Evolutionary conservation across 2,113 vertebrate genomes (phyloP), one percentile per base, ranked within the genome.

Genomic region (Rana temporaria): DNA sequence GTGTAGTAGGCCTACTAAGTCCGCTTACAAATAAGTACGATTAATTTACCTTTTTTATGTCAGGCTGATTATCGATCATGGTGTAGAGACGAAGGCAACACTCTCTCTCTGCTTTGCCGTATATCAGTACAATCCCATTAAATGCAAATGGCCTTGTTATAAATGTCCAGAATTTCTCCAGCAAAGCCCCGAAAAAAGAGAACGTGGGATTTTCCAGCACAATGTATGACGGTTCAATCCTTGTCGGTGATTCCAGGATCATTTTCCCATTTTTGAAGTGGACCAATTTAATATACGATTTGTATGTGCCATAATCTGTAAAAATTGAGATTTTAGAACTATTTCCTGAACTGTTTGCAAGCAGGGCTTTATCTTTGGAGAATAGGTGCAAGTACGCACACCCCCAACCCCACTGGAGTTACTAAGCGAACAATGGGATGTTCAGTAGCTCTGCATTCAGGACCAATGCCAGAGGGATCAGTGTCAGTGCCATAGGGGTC

Each of bases 201-300:
- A 75, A 75, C 7, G 26, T 59, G 72, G 72, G 72, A 26, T 75
- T 75, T 59, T 59, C 17, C 72, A 75, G 17, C 53, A 75, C 56
- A 2, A 30, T 56, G 0, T 59, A 59, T 14, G 26, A 75, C 0
- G 56, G 55, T 4, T 9, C 59, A 11, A 75, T n/a, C 20, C 18
- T 18, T 4, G 4, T 75, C 34, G 72, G 72, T 14, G 26, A 34
- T 16, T 75, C 72, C 72, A 75, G 26, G 26, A 34, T n/a, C 53
- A 75, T 18, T 9, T 59, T 38, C 8, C 32, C 72, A 56, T 75
- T 19, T 12, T 59, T 62, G 26, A 55, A 75, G 60, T 75, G 72
- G 26, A 56, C 30, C 0, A 75, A 26, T 32, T 60, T 56, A 0
- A 75, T 20, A 16, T 20, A 1, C 26, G 17, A 15, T 17, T 0